Conservation (phyloP, 2,113 vertebrate species). For the Carettochelys insculpta region DNA sequence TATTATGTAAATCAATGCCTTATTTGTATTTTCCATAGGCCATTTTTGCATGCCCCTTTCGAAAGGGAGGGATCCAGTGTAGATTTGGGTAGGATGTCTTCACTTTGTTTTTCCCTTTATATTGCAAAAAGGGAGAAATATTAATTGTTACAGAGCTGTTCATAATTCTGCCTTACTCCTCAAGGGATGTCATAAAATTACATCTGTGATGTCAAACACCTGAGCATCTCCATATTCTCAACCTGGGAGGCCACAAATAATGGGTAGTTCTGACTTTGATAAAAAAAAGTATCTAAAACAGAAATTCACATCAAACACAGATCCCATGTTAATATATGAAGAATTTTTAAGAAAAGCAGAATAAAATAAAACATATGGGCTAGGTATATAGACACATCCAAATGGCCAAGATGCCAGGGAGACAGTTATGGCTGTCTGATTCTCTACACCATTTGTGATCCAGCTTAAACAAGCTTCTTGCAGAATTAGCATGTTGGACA, state of each 20-base stretch:
- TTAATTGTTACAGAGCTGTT: conserved; percentile 15
- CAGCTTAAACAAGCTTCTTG: rapidly evolving
- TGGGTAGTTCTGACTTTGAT: not conserved
- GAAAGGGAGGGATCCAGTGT: too few species aligned
- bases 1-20: too few species aligned
- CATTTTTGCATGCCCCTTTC: too few species aligned
- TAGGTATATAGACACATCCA: not conserved
- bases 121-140: not conserved
- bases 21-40: too few species aligned
- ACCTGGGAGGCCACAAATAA: not conserved
- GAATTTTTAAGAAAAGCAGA: not conserved
- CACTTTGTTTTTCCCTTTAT: not conserved
- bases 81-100: too few species aligned
- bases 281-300: conserved; percentile 2
- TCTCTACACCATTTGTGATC: not conserved
- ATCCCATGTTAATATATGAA: not conserved
- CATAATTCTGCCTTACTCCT: not conserved
- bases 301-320: not conserved
- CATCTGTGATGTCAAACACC: not conserved
- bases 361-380: not conserved
- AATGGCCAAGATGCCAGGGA: not conserved
- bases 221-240: conserved; percentile 19
- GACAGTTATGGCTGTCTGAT: rapidly evolving
- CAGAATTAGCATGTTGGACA: not conserved
- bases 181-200: conserved; percentile 3